phyloP scores from a whole-genome alignment of 2,888 invertebrate genomes.

The Melinopterus prodromus region DNA sequence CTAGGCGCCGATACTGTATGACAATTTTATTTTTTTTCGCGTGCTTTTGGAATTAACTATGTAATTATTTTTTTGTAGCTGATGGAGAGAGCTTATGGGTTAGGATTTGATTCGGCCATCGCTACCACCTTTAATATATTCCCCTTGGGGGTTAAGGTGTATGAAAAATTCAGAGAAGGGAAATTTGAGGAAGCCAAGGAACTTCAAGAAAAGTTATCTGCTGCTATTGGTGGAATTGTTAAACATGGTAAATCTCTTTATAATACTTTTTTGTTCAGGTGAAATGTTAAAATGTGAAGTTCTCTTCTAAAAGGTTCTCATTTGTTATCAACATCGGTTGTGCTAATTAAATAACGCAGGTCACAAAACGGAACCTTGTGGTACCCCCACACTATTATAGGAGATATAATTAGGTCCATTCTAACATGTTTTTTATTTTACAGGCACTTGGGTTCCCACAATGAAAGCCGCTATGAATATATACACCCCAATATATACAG shows the following conservation, averaged over 20 bases:
- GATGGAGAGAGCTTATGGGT: slow-evolving; percentile 69
- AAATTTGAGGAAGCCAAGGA: slow-evolving; percentile 61
- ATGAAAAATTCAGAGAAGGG: slow-evolving; percentile 63
- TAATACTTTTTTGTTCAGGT: too few species aligned
- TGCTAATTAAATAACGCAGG: too few species aligned
- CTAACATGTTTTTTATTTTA: slow-evolving; percentile 58
- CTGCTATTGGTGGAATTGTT: slow-evolving; percentile 53
- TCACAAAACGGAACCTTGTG: too few species aligned
- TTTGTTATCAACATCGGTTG: too few species aligned
- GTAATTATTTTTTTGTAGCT: slow-evolving; percentile 59
- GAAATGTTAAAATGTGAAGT: too few species aligned
- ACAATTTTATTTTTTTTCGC: slow-evolving; percentile 18
- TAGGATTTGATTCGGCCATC: slow-evolving; percentile 78
- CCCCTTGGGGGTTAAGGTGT: slow-evolving; percentile 68
- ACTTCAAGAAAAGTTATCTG: slow-evolving; percentile 62
- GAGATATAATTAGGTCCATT: neutral
- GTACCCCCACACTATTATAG: too few species aligned
- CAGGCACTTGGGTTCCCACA: slow-evolving; percentile 73
- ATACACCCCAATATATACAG: slow-evolving; percentile 68
- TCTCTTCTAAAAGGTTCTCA: too few species aligned
- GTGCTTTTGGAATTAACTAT: too few species aligned
- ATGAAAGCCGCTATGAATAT: slow-evolving; percentile 76
- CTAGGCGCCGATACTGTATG: slow-evolving; percentile 75
- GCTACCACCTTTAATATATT: slow-evolving; percentile 75
- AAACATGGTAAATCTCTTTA: slow-evolving; percentile 55